Evolutionary conservation across 2,113 vertebrate species (phyloP), one percentile per base, ranked within the genome.

Genomic region (Solea solea): DNA sequence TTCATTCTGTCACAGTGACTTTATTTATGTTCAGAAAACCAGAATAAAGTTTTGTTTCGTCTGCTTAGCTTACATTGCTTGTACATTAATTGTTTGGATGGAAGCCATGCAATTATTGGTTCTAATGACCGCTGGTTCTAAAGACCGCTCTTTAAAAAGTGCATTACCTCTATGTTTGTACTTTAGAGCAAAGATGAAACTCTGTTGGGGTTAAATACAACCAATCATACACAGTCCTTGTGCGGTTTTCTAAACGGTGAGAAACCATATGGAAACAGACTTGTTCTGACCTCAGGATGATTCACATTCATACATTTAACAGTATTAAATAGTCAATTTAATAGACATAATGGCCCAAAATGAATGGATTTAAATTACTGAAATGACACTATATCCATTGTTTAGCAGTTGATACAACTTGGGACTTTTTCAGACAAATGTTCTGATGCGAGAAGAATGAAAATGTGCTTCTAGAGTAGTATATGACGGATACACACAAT

Each of bases 291-390:
- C n/a, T 66, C 34, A 53, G 8, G 49, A 46, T n/a, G 53, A 48
- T 5, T 13, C 7, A 52, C 34, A 34, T 69, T 72, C 66, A 16
- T 49, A 7, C 41, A 9, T 45, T 14, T 62, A 62, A 74, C 5
- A 34, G 34, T 34, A 34, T 51, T 51, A 50, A 77, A 74, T 74
- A 0, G 56, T 41, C 42, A 10, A 74, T 71, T 16, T 58, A 67
- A 74, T 42, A 5, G 27, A 40, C 21, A 45, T 60, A 74, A 74
- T 77, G 27, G 42, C 53, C 12, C 12, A 10, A 6, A 34, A 44
- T 72, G 39, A 57, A 65, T 45, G 21, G 14, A 54, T 8, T 52
- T 72, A 56, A 7, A 55, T 82, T 40, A 58, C 25, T 56, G 53
- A 66, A 71, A 74, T 3, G 34, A 68, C 16, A 7, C 1, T 12